Percentiles rank a stretch among this genome's conserved stretches.
These are phyloP conservation scores for Oriolus oriolus DNA, from an alignment of 2,113 vertebrate genomes.

Conservation along the genomic window DNA sequence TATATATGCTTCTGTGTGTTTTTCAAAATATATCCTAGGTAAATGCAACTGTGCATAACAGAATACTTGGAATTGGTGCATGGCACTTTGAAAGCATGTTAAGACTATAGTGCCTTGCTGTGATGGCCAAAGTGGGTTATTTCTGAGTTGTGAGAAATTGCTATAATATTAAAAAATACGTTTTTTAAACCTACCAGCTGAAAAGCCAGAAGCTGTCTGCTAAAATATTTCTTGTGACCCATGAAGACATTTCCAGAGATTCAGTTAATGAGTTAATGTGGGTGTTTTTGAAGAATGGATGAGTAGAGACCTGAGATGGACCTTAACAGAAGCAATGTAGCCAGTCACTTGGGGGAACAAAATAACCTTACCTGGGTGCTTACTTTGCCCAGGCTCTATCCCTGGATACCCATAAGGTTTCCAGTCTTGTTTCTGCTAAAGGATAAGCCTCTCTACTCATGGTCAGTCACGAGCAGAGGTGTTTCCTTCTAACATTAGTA, in stretches of 20 bases:
- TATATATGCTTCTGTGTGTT: background rate
- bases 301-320: background rate
- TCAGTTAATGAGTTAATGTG: background rate
- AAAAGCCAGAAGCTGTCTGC: background rate
- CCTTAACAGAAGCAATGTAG: background rate
- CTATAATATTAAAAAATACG: background rate
- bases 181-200: background rate
- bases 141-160: background rate
- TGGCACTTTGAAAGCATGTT: background rate
- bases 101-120: background rate
- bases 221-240: background rate
- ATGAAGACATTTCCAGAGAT: background rate
- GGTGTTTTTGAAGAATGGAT: background rate
- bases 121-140: background rate
- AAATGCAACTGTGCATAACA: background rate
- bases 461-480: rapidly evolving
- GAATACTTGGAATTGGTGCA: background rate
- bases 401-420: background rate
- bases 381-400: background rate
- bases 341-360: background rate
- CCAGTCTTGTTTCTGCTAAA: background rate
- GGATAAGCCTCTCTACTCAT: background rate
- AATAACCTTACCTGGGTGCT: background rate
- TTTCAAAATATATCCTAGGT: background rate
- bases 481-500: background rate